These are phyloP conservation scores for Nycticebus coucang DNA, from an alignment of 2,113 vertebrate species.

Conservation along the genomic window DNA sequence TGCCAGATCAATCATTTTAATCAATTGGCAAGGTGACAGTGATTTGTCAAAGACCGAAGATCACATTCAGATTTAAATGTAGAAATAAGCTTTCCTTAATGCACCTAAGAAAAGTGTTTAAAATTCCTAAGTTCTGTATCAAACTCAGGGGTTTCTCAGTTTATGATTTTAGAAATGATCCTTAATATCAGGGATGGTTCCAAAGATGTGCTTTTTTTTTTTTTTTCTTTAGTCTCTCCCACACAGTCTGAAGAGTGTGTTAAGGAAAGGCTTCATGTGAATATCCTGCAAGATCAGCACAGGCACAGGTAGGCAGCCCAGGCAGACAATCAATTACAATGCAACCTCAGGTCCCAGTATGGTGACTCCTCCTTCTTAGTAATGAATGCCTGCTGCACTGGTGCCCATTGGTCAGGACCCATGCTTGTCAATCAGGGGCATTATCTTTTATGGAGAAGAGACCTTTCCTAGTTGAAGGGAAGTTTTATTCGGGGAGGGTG, in stretches of 20 bases:
- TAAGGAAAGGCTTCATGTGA: conserved; percentile 25
- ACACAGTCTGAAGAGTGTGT: neutral
- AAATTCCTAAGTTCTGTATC: neutral
- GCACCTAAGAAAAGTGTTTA: neutral
- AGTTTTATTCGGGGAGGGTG: neutral
- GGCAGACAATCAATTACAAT: neutral
- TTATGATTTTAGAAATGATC: conserved; percentile 39
- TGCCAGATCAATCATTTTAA: conserved; percentile 40
- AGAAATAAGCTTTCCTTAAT: conserved; percentile 23
- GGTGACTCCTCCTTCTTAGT: neutral
- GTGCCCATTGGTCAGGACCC: neutral
- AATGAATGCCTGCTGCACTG: neutral
- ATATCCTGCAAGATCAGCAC: neutral
- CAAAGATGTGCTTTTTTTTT: neutral
- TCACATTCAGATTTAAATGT: conserved; percentile 40
- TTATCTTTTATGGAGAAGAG: neutral
- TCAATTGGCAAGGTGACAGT: neutral
- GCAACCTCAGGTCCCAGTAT: neutral
- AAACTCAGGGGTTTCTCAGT: neutral
- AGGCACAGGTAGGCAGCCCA: neutral
- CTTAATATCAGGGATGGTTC: neutral
- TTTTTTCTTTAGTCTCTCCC: neutral
- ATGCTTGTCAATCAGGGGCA: neutral
- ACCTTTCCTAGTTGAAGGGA: neutral
- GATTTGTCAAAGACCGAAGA: conserved; percentile 29